Evolutionary conservation across 2,888 invertebrate genomes (phyloP).

Genomic region (Agrotis segetum): DNA sequence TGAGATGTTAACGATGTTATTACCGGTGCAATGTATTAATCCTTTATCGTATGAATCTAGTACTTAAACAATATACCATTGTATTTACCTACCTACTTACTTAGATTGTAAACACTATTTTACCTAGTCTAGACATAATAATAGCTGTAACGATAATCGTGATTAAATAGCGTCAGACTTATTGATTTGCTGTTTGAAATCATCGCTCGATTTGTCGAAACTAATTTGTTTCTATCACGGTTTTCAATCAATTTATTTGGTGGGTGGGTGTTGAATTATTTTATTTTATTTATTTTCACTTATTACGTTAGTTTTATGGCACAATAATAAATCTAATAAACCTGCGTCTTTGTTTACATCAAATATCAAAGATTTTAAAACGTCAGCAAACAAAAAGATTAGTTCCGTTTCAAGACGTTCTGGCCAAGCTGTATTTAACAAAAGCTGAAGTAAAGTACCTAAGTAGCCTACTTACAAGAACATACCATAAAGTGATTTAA

Average conservation of each 20-base stretch:
- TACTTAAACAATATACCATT: neutral
- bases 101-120: neutral
- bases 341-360: no score
- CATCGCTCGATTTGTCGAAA: slow-evolving; percentile 23
- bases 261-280: neutral
- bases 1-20: no score
- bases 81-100: neutral
- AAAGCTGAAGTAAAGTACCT: neutral
- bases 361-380: no score
- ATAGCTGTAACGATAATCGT: slow-evolving; percentile 6
- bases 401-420: no score
- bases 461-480: neutral
- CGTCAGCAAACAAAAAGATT: no score
- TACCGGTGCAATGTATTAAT: no score
- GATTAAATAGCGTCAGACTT: slow-evolving; percentile 6
- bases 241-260: neutral
- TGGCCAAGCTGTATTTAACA: no score
- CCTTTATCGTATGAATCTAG: neutral
- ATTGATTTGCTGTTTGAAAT: neutral
- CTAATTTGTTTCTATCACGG: neutral
- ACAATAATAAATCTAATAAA: no score
- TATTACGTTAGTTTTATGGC: no score
- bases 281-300: no score
- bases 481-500: slow-evolving; percentile 35
- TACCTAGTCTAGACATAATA: slow-evolving; percentile 15